A percentile compares a stretch with the other conserved stretches of the same genome.
Evolutionary conservation across 2,113 vertebrate genomes (phyloP).

Genomic region (Megaleporinus macrocephalus): DNA sequence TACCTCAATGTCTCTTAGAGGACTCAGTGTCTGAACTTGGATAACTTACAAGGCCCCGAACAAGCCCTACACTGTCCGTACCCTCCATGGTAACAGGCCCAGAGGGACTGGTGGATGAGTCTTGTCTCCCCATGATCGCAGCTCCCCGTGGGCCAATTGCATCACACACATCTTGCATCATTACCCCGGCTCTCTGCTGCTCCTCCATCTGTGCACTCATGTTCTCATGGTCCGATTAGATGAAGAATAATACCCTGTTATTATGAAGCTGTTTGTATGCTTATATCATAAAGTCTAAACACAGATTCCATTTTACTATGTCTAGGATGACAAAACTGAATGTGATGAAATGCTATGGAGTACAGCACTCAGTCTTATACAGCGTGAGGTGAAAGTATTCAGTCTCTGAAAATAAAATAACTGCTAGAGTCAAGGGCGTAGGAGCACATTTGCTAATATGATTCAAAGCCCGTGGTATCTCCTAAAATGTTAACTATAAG

Average conservation of each 20-base stretch:
- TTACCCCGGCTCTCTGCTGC: constrained; percentile 61
- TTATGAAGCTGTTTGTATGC: background rate
- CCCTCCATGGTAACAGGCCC: constrained; percentile 70
- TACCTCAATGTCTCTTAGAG: background rate
- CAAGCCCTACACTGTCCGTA: background rate
- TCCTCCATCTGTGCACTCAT: constrained; percentile 40
- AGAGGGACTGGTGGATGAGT: constrained; percentile 56
- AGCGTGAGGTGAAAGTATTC: background rate
- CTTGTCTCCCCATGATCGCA: constrained; percentile 69
- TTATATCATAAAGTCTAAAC: background rate
- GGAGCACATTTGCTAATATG: too few species aligned
- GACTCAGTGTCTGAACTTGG: constrained; percentile 5
- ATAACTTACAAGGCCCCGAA: background rate
- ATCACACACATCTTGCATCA: constrained; percentile 79
- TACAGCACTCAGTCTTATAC: background rate
- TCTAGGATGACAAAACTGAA: background rate
- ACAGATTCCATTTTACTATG: background rate
- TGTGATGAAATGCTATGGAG: background rate
- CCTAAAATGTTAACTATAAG: too few species aligned
- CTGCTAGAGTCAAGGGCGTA: too few species aligned
- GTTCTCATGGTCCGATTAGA: constrained; percentile 24
- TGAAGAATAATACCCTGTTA: constrained; percentile 22
- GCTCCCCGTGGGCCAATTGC: constrained; percentile 59
- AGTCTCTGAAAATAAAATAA: too few species aligned
- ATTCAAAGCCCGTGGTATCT: too few species aligned